A percentile compares a stretch with the other conserved stretches of the same genome.
phyloP scores from a whole-genome alignment of 1,140 invertebrate genomes.

The Eumaeus atala region DNA sequence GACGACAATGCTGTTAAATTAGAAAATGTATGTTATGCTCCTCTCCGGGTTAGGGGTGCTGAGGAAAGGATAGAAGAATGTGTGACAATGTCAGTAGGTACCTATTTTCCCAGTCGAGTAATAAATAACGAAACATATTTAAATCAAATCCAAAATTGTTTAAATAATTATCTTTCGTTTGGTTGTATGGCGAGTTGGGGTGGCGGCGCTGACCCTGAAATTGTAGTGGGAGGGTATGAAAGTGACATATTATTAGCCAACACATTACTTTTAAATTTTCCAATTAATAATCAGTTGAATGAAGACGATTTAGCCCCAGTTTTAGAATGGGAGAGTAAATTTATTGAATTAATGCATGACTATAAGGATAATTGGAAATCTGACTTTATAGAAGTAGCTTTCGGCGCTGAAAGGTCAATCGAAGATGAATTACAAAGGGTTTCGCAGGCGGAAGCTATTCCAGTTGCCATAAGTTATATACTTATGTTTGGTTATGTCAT shows the following conservation, averaged over 20 bases:
- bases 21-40: slow-evolving; percentile 89
- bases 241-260: slow-evolving; percentile 52
- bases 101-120: slow-evolving; percentile 82
- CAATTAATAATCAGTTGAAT: slow-evolving; percentile 81
- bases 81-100: slow-evolving; percentile 85
- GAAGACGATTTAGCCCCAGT: slow-evolving; percentile 74
- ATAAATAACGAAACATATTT: slow-evolving; percentile 73
- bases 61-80: slow-evolving; percentile 78
- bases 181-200: slow-evolving; percentile 88
- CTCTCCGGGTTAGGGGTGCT: slow-evolving; percentile 80
- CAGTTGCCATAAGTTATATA: slow-evolving; percentile 89
- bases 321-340: slow-evolving; percentile 87
- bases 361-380: slow-evolving; percentile 76
- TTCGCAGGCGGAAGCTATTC: slow-evolving; percentile 87
- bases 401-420: slow-evolving; percentile 87
- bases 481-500: slow-evolving; percentile 96
- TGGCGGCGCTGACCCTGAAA: slow-evolving; percentile 86
- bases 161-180: slow-evolving; percentile 76
- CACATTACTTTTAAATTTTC: slow-evolving; percentile 83
- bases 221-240: slow-evolving; percentile 85
- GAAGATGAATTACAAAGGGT: slow-evolving; percentile 91
- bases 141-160: slow-evolving; percentile 57
- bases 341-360: slow-evolving; percentile 85
- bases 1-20: slow-evolving; percentile 62
- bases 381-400: slow-evolving; percentile 83